phyloP scores from a whole-genome alignment of 1,140 invertebrate genomes.

The Euwallacea fornicatus region DNA sequence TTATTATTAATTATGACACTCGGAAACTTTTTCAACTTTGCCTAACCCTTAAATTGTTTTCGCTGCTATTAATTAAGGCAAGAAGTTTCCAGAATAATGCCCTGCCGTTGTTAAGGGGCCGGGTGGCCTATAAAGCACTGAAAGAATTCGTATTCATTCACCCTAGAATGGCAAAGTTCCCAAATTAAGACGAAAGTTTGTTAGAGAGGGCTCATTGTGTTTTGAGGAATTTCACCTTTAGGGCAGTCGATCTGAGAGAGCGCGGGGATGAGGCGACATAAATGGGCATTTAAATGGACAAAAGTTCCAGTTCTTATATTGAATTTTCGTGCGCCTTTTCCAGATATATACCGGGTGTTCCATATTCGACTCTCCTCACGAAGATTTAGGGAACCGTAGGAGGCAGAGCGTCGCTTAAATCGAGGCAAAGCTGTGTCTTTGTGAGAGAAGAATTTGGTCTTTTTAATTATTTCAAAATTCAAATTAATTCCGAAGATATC shows the following conservation, averaged over 20 bases:
- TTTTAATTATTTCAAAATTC: too few relatives aligned
- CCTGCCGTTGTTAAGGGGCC: slow-evolving; percentile 13
- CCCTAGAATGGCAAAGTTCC: slow-evolving; percentile 18
- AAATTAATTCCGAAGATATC: too few relatives aligned
- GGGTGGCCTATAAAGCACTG: slow-evolving; percentile 10
- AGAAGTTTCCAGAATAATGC: slow-evolving; percentile 17
- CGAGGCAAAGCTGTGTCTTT: too few relatives aligned
- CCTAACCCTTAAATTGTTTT: slow-evolving; percentile 14
- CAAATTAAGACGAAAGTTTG: slow-evolving; percentile 23
- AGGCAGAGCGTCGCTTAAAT: too few relatives aligned
- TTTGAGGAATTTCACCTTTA: not conserved
- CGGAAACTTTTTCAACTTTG: slow-evolving; percentile 8
- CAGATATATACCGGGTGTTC: too few relatives aligned
- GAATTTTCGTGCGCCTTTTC: too few relatives aligned
- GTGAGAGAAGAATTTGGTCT: too few relatives aligned
- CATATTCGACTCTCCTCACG: too few relatives aligned
- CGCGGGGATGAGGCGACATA: too few relatives aligned
- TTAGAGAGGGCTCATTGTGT: slow-evolving; percentile 4
- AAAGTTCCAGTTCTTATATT: too few relatives aligned
- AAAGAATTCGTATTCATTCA: slow-evolving; percentile 26
- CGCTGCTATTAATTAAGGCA: slow-evolving; percentile 19
- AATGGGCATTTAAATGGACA: too few relatives aligned
- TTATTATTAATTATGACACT: slow-evolving; percentile 20
- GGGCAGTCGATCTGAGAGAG: not conserved
- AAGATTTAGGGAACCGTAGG: too few relatives aligned